Base-by-base conservation (phyloP, 1,140 invertebrate species). In the Dryas iulia region DNA sequence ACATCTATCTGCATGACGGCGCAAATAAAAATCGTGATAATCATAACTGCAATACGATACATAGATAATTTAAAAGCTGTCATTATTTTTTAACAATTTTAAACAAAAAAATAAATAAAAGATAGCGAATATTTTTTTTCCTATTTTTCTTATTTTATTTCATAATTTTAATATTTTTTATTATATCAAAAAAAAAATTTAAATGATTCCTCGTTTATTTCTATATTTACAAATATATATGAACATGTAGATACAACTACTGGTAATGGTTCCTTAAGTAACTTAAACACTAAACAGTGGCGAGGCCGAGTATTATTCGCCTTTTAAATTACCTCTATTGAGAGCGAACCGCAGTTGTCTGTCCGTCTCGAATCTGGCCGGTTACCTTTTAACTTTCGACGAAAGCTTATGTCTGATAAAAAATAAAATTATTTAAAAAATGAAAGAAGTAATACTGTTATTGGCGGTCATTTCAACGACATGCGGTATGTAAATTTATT, bases 401-500 rank as follows among this genome's bases (percentile, higher is more conserved):
- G n/a, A 53, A 62, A 62, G 28, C 28, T 23, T 60, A 30, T 3
- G 12, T 33, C 10, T 14, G 33, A 23, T 21, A n/a, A 23, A 54
- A 63, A 54, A 33, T 30, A 33, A 21, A 25, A 21, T 33, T 3
- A n/a, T n/a, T 33, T 35, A 57, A 70, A n/a, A 54, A 62, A 79
- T 79, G 77, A 79, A 77, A 65, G 52, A 28, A 28, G 30, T 75
- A 23, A 8, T 79, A 30, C 33, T 64, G 33, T 52, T 75, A 3
- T 33, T 77, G 10, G 39, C 64, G 28, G 31, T 60, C 39, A 69
- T 59, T 59, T 72, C 73, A 18, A 23, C 75, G 39, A 52, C 60
- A 33, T 63, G 59, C 24, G 77, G 77, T 79, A 73, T 35, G 77
- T 71, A 30, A 11, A 30, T 47, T 31, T 59, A n/a, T 31, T 61